A percentile compares a stretch with the other conserved stretches of the same genome.
Conservation (phyloP, 2,113 vertebrate species). For the Noturus placidus region DNA sequence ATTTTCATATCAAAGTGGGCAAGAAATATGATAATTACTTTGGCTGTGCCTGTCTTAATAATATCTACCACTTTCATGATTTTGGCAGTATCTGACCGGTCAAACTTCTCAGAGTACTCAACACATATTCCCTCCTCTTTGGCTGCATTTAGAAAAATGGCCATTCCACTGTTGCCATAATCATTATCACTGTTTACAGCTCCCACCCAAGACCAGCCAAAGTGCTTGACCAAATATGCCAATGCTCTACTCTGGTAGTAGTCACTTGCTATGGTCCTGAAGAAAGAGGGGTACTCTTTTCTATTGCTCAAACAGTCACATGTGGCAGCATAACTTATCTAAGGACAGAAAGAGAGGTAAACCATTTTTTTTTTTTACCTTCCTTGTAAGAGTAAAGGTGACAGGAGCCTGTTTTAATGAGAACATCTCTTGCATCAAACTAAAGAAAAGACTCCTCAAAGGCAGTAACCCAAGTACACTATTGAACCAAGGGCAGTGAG, state of each 20-base stretch:
- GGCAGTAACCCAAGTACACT: neutral
- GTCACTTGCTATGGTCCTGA: conserved; percentile 73
- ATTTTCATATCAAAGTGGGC: conserved; percentile 69
- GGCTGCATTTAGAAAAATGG: conserved; percentile 66
- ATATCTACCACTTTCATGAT: conserved; percentile 66
- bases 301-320: conserved; percentile 72
- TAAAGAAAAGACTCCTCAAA: neutral
- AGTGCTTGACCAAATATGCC: conserved; percentile 69
- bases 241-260: conserved; percentile 67
- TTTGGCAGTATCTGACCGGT: conserved; percentile 63
- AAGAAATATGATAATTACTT: conserved; percentile 70
- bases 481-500: neutral
- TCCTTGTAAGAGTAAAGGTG: neutral
- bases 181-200: conserved; percentile 71
- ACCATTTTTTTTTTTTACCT: too few species aligned
- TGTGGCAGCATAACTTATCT: conserved; percentile 74
- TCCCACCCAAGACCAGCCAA: conserved; percentile 75
- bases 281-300: conserved; percentile 68
- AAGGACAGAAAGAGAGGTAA: conserved; percentile 6
- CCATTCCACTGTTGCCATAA: conserved; percentile 75
- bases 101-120: conserved; percentile 69
- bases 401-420: neutral
- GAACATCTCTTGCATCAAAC: neutral
- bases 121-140: conserved; percentile 69
- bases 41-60: conserved; percentile 65